Evolutionary conservation across 2,113 vertebrate genomes (phyloP).

Genomic region (Melanotaenia duboulayi): DNA sequence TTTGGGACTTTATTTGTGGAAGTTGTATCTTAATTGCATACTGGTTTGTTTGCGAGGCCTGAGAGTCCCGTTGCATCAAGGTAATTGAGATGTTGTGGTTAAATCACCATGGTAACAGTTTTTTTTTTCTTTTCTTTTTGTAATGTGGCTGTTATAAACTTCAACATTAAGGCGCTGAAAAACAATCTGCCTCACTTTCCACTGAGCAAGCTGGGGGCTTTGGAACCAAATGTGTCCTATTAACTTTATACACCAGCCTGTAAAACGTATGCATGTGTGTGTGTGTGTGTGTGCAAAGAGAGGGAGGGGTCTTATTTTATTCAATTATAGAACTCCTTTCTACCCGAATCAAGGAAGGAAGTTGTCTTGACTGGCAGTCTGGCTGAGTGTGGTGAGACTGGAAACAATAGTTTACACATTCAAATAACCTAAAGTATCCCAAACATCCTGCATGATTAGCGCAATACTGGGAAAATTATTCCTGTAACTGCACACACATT

Average conservation of each 20-base stretch:
- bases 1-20: slow-evolving; percentile 67
- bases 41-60: slow-evolving; percentile 71
- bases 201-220: slow-evolving; percentile 72
- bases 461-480: slow-evolving; percentile 10
- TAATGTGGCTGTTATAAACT: slow-evolving; percentile 73
- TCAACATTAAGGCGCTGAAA: slow-evolving; percentile 76
- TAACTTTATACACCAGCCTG: slow-evolving; percentile 76
- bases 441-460: slow-evolving; percentile 61
- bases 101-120: slow-evolving; percentile 71
- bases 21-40: slow-evolving; percentile 73
- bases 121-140: slow-evolving; percentile 48
- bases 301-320: slow-evolving; percentile 71
- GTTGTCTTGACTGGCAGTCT: slow-evolving; percentile 77
- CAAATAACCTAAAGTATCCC: slow-evolving; percentile 53
- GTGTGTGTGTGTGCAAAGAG: slow-evolving; percentile 59
- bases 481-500: slow-evolving; percentile 2
- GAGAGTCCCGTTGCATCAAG: slow-evolving; percentile 68
- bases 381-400: slow-evolving; percentile 64
- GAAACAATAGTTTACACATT: slow-evolving; percentile 67
- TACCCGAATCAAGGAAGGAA: slow-evolving; percentile 77
- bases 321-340: slow-evolving; percentile 75
- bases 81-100: slow-evolving; percentile 80
- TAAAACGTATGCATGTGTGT: slow-evolving; percentile 65
- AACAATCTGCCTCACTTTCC: slow-evolving; percentile 76
- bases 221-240: slow-evolving; percentile 76